These are phyloP conservation scores for Entomyzon cyanotis DNA, from an alignment of 2,113 vertebrate species.

Conservation along the genomic window DNA sequence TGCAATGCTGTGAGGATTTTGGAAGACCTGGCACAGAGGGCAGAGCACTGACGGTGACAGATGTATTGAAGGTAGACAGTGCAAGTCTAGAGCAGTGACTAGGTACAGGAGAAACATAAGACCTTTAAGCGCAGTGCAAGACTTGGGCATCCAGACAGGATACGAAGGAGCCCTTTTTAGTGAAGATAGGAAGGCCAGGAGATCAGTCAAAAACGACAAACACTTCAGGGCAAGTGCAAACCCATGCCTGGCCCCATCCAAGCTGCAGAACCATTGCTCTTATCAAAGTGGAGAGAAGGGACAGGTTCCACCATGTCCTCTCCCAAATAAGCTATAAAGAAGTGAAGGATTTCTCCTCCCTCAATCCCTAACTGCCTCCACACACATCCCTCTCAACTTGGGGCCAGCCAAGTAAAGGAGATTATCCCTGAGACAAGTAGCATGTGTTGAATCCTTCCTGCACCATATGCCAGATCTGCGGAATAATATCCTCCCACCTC, in stretches of 20 bases:
- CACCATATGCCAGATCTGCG: background rate
- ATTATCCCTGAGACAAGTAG: background rate
- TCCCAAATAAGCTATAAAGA: background rate
- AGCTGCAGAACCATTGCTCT: background rate
- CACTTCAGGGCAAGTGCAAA: background rate
- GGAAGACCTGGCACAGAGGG: background rate
- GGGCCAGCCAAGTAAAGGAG: constrained; percentile 45
- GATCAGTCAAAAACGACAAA: background rate
- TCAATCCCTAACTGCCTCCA: background rate
- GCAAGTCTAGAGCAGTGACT: background rate
- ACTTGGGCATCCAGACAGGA: background rate
- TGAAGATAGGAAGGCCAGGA: background rate
- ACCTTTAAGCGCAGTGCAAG: constrained; percentile 3
- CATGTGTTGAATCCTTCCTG: background rate
- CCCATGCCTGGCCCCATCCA: background rate
- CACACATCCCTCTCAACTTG: background rate
- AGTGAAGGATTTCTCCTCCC: background rate
- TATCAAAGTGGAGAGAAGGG: background rate
- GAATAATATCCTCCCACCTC: background rate
- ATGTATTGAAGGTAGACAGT: background rate
- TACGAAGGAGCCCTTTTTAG: background rate
- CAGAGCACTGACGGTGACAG: background rate
- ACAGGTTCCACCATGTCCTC: background rate
- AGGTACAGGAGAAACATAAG: background rate
- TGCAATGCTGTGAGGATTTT: background rate